phyloP scores from a whole-genome alignment of 2,113 vertebrate species.

The Anser cygnoides region DNA sequence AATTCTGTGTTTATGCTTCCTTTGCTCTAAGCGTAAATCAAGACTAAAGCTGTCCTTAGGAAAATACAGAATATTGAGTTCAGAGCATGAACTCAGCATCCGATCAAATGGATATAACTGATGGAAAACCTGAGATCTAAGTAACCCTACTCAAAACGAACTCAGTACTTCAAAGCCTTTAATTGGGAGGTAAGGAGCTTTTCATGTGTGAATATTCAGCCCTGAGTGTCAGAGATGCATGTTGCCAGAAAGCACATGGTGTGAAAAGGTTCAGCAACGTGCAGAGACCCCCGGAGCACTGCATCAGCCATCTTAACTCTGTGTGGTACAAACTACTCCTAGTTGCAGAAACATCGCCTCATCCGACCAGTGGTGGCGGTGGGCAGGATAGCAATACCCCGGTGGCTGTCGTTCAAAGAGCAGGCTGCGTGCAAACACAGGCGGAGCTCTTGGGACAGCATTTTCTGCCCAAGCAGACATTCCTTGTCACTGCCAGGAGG shows the following conservation, averaged over 20 bases:
- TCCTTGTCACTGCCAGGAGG: not conserved
- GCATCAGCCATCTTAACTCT: not conserved
- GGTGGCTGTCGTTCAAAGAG: not conserved
- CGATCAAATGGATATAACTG: not conserved
- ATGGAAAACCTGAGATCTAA: not conserved
- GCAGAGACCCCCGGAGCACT: not conserved
- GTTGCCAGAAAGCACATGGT: not conserved
- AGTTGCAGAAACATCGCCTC: not conserved
- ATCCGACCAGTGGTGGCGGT: not conserved
- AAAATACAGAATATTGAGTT: not conserved
- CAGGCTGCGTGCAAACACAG: not conserved
- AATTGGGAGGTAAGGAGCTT: not conserved
- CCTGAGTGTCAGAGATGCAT: not conserved
- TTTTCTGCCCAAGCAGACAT: not conserved
- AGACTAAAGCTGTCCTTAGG: not conserved
- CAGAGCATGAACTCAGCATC: not conserved
- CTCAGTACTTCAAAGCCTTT: not conserved
- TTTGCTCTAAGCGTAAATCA: not conserved
- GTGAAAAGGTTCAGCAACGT: not conserved
- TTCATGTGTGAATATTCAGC: accelerated
- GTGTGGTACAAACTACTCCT: not conserved
- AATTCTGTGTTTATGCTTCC: not conserved
- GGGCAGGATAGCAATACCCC: not conserved
- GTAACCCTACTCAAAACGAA: not conserved
- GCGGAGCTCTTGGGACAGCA: not conserved